These are phyloP conservation scores for Caenorhabditis virilis DNA, from an alignment of 2,888 invertebrate genomes.

Conservation along the genomic window DNA sequence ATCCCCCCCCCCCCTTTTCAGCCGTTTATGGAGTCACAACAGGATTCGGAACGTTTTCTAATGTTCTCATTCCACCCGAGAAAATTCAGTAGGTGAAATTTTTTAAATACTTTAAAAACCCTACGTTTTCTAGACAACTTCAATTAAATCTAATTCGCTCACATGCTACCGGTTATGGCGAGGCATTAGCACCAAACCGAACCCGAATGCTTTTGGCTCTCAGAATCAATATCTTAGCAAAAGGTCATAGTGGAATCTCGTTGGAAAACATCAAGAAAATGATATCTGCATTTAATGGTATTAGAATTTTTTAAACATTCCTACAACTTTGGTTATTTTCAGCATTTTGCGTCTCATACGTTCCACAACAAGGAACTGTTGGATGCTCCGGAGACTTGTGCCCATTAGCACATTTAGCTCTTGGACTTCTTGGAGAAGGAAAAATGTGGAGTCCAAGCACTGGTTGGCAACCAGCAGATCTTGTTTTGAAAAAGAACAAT, in stretches of 20 bases:
- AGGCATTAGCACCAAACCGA: slow-evolving; percentile 74
- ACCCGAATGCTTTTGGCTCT: slow-evolving; percentile 76
- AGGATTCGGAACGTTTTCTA: slow-evolving; percentile 77
- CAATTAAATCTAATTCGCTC: slow-evolving; percentile 77
- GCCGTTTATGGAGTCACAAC: slow-evolving; percentile 76
- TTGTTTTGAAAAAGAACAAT: slow-evolving; percentile 73
- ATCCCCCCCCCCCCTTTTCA: slow-evolving; percentile 57
- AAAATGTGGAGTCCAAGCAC: slow-evolving; percentile 58
- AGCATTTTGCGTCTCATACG: slow-evolving; percentile 76
- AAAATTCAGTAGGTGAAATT: too few species aligned
- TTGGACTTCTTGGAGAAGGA: slow-evolving; percentile 77
- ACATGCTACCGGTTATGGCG: slow-evolving; percentile 77
- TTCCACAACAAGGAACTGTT: slow-evolving; percentile 77
- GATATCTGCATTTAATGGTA: slow-evolving; percentile 76
- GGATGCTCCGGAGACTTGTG: slow-evolving; percentile 78
- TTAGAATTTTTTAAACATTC: neutral
- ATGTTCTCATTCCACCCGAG: slow-evolving; percentile 73
- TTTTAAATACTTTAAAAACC: too few species aligned
- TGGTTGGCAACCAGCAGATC: slow-evolving; percentile 63
- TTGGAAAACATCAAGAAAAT: slow-evolving; percentile 73
- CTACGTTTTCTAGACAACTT: too few species aligned
- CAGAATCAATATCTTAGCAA: slow-evolving; percentile 76
- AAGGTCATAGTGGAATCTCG: slow-evolving; percentile 77
- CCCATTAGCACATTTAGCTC: slow-evolving; percentile 76
- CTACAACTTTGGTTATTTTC: slow-evolving; percentile 38